phyloP scores from a whole-genome alignment of 2,113 vertebrate species.

The Clupea harengus region DNA sequence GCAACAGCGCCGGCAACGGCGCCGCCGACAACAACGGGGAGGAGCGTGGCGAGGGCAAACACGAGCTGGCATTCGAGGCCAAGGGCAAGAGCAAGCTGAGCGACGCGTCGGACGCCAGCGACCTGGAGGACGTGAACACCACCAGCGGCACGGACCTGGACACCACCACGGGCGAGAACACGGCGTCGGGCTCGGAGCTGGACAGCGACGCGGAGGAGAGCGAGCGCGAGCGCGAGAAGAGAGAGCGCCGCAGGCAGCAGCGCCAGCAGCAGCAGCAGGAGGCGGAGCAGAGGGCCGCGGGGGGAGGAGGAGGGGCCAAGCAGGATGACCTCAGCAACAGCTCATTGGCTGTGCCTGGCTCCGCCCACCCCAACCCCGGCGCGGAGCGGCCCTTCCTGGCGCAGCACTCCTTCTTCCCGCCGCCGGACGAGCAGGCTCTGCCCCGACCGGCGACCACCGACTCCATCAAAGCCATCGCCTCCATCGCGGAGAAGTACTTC shows the following conservation, averaged over 20 bases:
- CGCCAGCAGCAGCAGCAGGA: neutral
- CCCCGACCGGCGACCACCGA: slow-evolving; percentile 85
- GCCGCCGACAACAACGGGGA: slow-evolving; percentile 63
- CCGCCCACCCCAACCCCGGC: slow-evolving; percentile 71
- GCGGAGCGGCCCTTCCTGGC: slow-evolving; percentile 79
- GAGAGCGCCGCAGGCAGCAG: neutral
- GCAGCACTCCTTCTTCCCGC: slow-evolving; percentile 94
- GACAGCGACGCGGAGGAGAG: slow-evolving; percentile 90
- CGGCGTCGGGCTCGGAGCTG: slow-evolving; percentile 91
- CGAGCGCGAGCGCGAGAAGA: slow-evolving; percentile 70
- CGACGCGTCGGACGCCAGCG: slow-evolving; percentile 91
- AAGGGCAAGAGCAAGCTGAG: slow-evolving; percentile 86
- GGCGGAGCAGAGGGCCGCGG: slow-evolving; percentile 41
- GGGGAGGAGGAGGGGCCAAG: slow-evolving; percentile 74
- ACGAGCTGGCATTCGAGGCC: slow-evolving; percentile 74
- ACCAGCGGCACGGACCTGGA: slow-evolving; percentile 96
- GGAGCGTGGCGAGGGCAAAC: slow-evolving; percentile 66
- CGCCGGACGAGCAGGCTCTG: slow-evolving; percentile 90
- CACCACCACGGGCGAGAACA: slow-evolving; percentile 83
- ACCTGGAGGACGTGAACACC: slow-evolving; percentile 97
- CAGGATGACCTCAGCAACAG: slow-evolving; percentile 67
- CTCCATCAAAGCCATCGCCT: slow-evolving; percentile 98
- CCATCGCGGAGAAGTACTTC: slow-evolving; percentile 98
- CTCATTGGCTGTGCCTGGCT: slow-evolving; percentile 69
- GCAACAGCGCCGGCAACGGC: slow-evolving; percentile 69